Base-by-base conservation (phyloP, 1,140 invertebrate species). In the Planococcus citri region DNA sequence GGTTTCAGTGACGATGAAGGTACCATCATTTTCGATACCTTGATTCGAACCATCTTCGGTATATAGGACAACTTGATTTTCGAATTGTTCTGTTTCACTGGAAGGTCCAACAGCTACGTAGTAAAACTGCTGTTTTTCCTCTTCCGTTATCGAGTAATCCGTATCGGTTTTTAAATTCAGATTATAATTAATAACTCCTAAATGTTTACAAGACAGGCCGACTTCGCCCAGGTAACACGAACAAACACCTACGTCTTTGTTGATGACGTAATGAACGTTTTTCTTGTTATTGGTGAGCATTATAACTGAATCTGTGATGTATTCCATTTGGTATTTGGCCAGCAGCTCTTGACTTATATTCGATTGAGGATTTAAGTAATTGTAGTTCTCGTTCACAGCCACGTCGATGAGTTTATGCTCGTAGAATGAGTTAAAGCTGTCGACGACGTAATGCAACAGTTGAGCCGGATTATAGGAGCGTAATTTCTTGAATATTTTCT, bases 401-500 rank as follows among this genome's bases (percentile, higher is more conserved):
- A 64, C 21, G 25, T 64, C 60, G 20, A 25, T 3, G 8, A 64
- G 25, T 27, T 64, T 64, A 4, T 27, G 60, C 60, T 64, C 60
- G 60, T 64, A 64, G 25, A 25, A 64, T 6, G 60, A 9, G 17
- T 64, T 64, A 21, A 64, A 64, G 22, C 24, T 27, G 10, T 27
- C 22, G 25, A 64, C 20, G 60, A 64, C 24, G 60, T 64, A 64
- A 21, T 64, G 25, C 3, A 64, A 64, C 3, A 64, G 60, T 27
- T 64, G 60, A 24, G 60, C 60, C 1, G 60, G 60, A 17, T 64
- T 64, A 21, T 64, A 27, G 22, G 60, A 64, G 9, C 25, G 21
- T 14, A 64, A 20, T 17, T 64, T 64, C 17, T 64, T 64, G 25
- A 64, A 64, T 22, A 64, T 25, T 64, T 64, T 64, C 17, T 64